Base-by-base conservation (phyloP, 2,888 invertebrate species). In the Tetranychus piercei region DNA sequence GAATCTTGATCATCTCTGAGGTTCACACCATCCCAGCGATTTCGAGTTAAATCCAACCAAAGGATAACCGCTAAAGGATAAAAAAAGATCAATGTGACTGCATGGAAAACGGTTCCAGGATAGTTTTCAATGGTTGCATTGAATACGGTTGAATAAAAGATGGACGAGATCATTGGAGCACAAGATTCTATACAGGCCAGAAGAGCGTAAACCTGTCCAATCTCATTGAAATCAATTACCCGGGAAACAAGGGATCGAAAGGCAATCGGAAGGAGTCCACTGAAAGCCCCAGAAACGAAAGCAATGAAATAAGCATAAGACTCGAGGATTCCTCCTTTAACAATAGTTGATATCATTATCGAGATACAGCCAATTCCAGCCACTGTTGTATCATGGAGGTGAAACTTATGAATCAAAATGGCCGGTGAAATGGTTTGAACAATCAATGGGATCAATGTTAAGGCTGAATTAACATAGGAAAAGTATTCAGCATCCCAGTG, bases 101-200 rank as follows among this genome's bases (percentile, higher is more conserved):
- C 69, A 69, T 69, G 69, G 34, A 23, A 69, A 69, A 69, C 69
- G 22, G 34, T 23, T 6, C 69, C 69, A 7, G 69, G 69, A 69
- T 69, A 69, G 20, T 23, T 23, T 69, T 69, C 69, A 22, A 69
- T 23, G 9, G 69, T 69, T 6, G 22, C 69, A 69, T 69, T 69
- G 69, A 69, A 69, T 11, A 69, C 34, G 69, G 69, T 23, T 20
- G 69, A 69, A 69, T 69, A 69, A 69, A 69, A 69, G 20, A 23
- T 23, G 34, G 69, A 20, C 20, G 69, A 69, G 20, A 69, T 69
- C 22, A 69, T 69, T 18, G 69, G 69, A 69, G 69, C 34, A 23
- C 22, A 23, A 22, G 69, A 69, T 23, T 69, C 22, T 7, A 69
- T 69, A 22, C 69, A 69, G 20, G 69, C 20, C 20, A 69, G 34